phyloP scores from a whole-genome alignment of 2,113 vertebrate genomes.

The Ornithorhynchus anatinus region DNA sequence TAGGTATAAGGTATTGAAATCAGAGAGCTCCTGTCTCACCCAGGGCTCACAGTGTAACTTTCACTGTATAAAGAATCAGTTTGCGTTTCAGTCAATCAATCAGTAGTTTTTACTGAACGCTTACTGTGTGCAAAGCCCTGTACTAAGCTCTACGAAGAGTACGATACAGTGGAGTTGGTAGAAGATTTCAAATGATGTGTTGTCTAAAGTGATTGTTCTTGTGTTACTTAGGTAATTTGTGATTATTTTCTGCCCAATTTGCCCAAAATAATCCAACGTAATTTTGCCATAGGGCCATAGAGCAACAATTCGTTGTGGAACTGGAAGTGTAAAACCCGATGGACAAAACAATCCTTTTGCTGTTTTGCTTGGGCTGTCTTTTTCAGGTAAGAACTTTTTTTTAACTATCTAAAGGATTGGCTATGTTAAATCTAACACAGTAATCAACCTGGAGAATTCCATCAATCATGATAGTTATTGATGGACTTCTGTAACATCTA shows the following conservation, averaged over 20 bases:
- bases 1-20: too few relatives aligned
- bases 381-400: conserved; percentile 69
- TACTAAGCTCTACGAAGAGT: too few relatives aligned
- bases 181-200: neutral
- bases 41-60: too few relatives aligned
- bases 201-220: neutral
- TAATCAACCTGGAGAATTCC: neutral
- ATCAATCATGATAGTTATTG: neutral
- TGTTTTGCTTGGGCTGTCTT: conserved; percentile 56
- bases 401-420: neutral
- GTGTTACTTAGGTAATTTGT: neutral
- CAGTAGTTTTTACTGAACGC: too few relatives aligned
- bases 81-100: too few relatives aligned
- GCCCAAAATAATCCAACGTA: neutral
- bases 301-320: neutral
- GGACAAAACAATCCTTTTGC: conserved; percentile 58
- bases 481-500: neutral
- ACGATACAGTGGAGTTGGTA: too few relatives aligned
- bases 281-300: conserved; percentile 21
- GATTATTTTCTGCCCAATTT: too few relatives aligned
- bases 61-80: too few relatives aligned
- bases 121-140: too few relatives aligned
- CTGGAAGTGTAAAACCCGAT: conserved; percentile 33
- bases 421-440: neutral
- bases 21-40: too few relatives aligned